Percentiles rank a stretch among this genome's conserved stretches.
These are phyloP conservation scores for Diplogasteroides magnus DNA, from an alignment of 1,140 invertebrate genomes.

Conservation along the genomic window DNA sequence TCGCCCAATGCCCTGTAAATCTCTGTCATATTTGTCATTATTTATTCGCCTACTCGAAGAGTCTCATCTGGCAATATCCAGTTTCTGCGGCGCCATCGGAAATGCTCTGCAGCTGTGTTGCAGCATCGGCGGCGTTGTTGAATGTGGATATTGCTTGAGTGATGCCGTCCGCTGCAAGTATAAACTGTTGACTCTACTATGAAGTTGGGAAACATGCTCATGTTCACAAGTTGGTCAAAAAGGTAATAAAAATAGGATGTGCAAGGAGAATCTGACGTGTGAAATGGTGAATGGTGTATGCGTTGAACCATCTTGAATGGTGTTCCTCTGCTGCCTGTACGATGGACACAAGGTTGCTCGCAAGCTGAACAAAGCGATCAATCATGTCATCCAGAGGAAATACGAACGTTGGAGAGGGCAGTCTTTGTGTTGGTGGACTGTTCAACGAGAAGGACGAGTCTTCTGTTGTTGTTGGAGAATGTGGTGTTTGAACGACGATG, in stretches of 20 bases:
- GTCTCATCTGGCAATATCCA: not conserved
- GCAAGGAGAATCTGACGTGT: not conserved
- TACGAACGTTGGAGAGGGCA: slow-evolving; percentile 11
- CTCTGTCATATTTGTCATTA: no score
- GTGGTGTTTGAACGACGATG: not conserved
- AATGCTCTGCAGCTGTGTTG: no score
- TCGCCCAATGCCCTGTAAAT: not conserved
- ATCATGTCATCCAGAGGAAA: not conserved
- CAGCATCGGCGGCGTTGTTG: no score
- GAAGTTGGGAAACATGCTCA: not conserved
- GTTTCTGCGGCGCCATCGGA: not conserved
- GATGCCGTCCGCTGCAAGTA: no score
- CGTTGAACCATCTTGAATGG: slow-evolving; percentile 19
- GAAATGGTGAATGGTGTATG: slow-evolving; percentile 26
- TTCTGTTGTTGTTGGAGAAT: slow-evolving; percentile 17
- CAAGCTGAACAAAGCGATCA: not conserved
- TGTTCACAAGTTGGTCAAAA: not conserved
- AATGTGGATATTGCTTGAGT: not conserved
- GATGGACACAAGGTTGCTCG: slow-evolving; percentile 16
- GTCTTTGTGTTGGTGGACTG: slow-evolving; percentile 13
- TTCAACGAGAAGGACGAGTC: slow-evolving; percentile 24
- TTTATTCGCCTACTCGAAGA: no score
- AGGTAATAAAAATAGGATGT: not conserved
- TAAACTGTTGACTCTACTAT: no score
- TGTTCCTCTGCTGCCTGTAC: not conserved